Evolutionary conservation across 2,888 invertebrate species (phyloP).

Genomic region (Punctoribates punctum): DNA sequence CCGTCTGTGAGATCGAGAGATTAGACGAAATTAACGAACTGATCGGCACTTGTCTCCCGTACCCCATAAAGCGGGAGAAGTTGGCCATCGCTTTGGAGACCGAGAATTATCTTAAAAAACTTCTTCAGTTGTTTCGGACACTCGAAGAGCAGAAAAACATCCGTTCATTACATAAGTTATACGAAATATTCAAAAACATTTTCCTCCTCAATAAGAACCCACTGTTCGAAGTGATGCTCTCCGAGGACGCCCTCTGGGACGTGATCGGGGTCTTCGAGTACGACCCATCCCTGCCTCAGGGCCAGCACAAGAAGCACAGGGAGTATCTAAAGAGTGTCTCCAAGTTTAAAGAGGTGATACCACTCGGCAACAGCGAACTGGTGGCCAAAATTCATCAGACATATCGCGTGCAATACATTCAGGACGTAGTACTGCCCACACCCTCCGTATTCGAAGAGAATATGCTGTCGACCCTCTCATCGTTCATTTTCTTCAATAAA

Average conservation of each 20-base stretch:
- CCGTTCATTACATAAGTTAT: conserved; percentile 87
- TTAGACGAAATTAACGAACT: conserved; percentile 89
- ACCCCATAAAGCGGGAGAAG: conserved; percentile 88
- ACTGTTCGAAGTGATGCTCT: conserved; percentile 95
- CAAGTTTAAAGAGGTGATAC: conserved; percentile 62
- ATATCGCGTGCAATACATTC: conserved; percentile 97
- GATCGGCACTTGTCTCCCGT: conserved; percentile 79
- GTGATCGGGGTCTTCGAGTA: conserved; percentile 98
- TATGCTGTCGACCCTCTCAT: conserved; percentile 91
- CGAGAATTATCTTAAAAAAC: conserved; percentile 90
- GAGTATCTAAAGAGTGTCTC: conserved; percentile 77
- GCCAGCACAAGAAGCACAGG: conserved; percentile 84
- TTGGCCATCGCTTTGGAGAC: conserved; percentile 86
- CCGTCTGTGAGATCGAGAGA: conserved; percentile 87
- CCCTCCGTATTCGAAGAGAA: conserved; percentile 99
- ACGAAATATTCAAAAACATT: conserved; percentile 97
- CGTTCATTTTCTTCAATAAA: conserved; percentile 99
- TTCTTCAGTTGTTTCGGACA: conserved; percentile 82
- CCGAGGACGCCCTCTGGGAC: conserved; percentile 69
- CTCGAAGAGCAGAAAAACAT: conserved; percentile 85
- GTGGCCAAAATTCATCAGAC: conserved; percentile 99
- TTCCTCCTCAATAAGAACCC: conserved; percentile 97
- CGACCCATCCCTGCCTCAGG: conserved; percentile 68
- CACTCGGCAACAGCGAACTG: conserved; percentile 89
- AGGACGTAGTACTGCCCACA: conserved; percentile 95